Conservation (phyloP, 2,888 invertebrate species). For the Volucella bombylans region DNA sequence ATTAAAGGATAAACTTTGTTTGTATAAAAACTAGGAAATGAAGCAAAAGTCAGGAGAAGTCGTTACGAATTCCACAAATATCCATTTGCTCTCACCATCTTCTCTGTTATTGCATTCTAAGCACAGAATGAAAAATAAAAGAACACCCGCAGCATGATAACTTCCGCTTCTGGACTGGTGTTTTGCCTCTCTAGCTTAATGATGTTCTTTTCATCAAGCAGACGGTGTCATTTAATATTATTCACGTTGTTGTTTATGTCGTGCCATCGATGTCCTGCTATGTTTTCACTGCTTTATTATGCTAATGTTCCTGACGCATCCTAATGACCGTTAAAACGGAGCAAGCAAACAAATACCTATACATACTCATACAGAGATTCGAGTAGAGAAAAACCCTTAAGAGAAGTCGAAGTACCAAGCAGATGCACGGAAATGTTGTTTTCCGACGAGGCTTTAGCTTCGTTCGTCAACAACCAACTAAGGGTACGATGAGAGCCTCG, state of each 20-base stretch:
- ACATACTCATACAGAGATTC: background rate
- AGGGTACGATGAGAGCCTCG: conserved; percentile 47
- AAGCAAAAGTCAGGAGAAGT: conserved; percentile 34
- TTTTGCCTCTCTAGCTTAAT: conserved; percentile 45
- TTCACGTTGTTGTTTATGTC: conserved; percentile 73
- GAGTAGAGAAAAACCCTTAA: conserved; percentile 29
- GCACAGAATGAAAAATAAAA: conserved; percentile 19
- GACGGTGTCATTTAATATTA: conserved; percentile 72
- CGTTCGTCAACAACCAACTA: conserved; percentile 50
- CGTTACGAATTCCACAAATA: conserved; percentile 51
- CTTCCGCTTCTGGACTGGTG: conserved; percentile 52
- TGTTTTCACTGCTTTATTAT: conserved; percentile 75
- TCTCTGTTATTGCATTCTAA: conserved; percentile 43
- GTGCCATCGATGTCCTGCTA: conserved; percentile 74
- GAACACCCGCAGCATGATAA: conserved; percentile 51
- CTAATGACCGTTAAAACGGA: conserved; percentile 73
- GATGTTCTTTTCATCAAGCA: conserved; percentile 61
- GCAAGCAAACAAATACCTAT: conserved; percentile 62
- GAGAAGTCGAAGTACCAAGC: conserved; percentile 27
- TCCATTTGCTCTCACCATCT: conserved; percentile 43
- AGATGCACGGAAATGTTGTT: conserved; percentile 73
- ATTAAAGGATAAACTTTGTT: conserved; percentile 33
- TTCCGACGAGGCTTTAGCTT: conserved; percentile 46
- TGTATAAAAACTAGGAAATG: conserved; percentile 9
- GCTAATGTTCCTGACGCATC: conserved; percentile 74